A percentile compares a stretch with the other conserved stretches of the same genome.
These are phyloP conservation scores for Blomia tropicalis DNA, from an alignment of 2,888 invertebrate species.

Conservation along the genomic window DNA sequence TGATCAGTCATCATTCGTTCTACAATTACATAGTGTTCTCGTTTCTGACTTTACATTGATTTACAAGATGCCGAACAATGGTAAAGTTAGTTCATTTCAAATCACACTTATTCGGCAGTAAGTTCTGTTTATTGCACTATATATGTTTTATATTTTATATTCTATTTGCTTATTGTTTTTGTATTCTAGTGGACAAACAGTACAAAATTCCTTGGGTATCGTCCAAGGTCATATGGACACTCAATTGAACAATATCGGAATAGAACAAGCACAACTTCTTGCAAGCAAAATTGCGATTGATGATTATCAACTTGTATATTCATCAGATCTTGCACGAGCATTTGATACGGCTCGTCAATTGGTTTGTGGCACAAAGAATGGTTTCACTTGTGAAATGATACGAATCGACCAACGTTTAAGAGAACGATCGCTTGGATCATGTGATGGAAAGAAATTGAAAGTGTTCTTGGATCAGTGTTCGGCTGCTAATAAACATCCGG, in stretches of 20 bases:
- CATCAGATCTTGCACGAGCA: slow-evolving; percentile 22
- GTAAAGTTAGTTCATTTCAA: too few relatives aligned
- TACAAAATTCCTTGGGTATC: slow-evolving; percentile 16
- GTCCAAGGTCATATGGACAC: slow-evolving; percentile 24
- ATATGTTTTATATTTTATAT: background rate
- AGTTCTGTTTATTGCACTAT: too few relatives aligned
- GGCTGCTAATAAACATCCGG: slow-evolving; percentile 6
- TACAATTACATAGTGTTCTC: too few relatives aligned
- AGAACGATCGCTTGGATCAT: slow-evolving; percentile 19
- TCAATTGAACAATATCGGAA: slow-evolving; percentile 20
- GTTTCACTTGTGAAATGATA: background rate
- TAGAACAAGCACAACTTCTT: slow-evolving; percentile 16
- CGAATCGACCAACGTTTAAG: slow-evolving; percentile 11
- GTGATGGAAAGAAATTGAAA: slow-evolving; percentile 20
- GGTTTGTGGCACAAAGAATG: background rate
- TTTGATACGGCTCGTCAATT: slow-evolving; percentile 17
- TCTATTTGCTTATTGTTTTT: background rate
- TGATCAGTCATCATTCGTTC: too few relatives aligned
- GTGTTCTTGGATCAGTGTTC: background rate
- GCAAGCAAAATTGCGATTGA: background rate
- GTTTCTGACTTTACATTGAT: too few relatives aligned
- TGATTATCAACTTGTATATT: slow-evolving; percentile 17
- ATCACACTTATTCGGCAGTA: background rate
- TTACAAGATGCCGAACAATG: too few relatives aligned
- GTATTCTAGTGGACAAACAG: slow-evolving; percentile 23